A percentile compares a stretch with the other conserved stretches of the same genome.
These are phyloP conservation scores for Embidobia sp. DNA, from an alignment of 2,888 invertebrate species.

Conservation along the genomic window DNA sequence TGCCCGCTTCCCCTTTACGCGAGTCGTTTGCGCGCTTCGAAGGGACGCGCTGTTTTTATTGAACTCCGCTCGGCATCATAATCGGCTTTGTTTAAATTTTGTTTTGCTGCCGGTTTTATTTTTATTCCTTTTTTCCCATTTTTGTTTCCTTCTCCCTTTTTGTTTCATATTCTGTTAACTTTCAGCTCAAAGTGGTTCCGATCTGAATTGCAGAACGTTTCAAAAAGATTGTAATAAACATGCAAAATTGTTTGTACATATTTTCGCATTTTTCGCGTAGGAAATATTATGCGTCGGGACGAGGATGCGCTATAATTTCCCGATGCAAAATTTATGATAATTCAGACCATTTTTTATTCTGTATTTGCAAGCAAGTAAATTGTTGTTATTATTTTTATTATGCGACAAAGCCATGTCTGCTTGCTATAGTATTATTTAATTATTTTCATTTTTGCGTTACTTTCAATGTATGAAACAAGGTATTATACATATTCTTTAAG, in stretches of 20 bases:
- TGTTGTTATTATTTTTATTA: too few relatives aligned
- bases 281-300: neutral
- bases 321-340: neutral
- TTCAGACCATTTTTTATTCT: too few relatives aligned
- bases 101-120: slow-evolving; percentile 2
- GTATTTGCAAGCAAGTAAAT: too few relatives aligned
- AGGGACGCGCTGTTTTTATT: slow-evolving; percentile 41
- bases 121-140: too few relatives aligned
- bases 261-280: slow-evolving; percentile 2
- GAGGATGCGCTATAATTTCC: neutral
- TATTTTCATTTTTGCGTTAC: too few relatives aligned
- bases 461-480: too few relatives aligned
- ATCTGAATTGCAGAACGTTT: slow-evolving; percentile 22
- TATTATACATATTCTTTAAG: too few relatives aligned
- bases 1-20: too few relatives aligned
- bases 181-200: slow-evolving; percentile 20
- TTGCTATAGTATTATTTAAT: too few relatives aligned
- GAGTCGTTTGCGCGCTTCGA: too few relatives aligned
- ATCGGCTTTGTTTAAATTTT: slow-evolving; percentile 29
- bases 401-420: too few relatives aligned
- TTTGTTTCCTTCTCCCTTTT: neutral
- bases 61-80: slow-evolving; percentile 25
- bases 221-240: slow-evolving; percentile 31
- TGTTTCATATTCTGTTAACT: slow-evolving; percentile 15
- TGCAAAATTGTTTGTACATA: slow-evolving; percentile 24